Evolutionary conservation across 2,797 vertebrate species (phyloP).

Genomic region (Notoglanidium macrostoma): DNA sequence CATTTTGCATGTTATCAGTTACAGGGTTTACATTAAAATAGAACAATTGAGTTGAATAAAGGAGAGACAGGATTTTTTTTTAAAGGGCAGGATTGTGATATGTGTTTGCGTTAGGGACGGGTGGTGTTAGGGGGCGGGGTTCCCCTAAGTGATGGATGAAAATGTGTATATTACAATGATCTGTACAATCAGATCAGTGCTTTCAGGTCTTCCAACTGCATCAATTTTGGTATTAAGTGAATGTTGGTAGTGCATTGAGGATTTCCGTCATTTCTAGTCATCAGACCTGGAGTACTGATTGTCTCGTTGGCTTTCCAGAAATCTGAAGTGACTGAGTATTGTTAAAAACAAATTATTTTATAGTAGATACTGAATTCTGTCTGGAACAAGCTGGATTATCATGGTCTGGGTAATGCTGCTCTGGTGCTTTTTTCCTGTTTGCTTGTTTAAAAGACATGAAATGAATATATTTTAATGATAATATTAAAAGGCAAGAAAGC

Average conservation of each 20-base stretch:
- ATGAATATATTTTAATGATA: not conserved
- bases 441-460: not conserved
- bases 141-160: not conserved
- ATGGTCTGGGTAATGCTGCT: not conserved
- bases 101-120: not conserved
- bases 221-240: not conserved
- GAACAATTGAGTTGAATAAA: not conserved
- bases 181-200: not conserved
- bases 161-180: not conserved
- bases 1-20: not conserved
- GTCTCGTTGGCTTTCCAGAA: not conserved
- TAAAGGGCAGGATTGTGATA: conserved; percentile 56
- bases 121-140: not conserved
- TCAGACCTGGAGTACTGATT: not conserved
- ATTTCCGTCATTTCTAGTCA: not conserved
- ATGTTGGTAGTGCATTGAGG: no score
- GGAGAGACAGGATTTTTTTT: conserved; percentile 47
- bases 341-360: not conserved
- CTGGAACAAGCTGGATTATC: not conserved
- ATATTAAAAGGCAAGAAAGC: not conserved
- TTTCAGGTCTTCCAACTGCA: not conserved
- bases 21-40: not conserved
- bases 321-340: not conserved
- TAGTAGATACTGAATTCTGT: not conserved
- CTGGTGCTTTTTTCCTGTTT: not conserved